These are phyloP conservation scores for Ochropleura leucogaster DNA, from an alignment of 2,888 invertebrate species.

Conservation along the genomic window DNA sequence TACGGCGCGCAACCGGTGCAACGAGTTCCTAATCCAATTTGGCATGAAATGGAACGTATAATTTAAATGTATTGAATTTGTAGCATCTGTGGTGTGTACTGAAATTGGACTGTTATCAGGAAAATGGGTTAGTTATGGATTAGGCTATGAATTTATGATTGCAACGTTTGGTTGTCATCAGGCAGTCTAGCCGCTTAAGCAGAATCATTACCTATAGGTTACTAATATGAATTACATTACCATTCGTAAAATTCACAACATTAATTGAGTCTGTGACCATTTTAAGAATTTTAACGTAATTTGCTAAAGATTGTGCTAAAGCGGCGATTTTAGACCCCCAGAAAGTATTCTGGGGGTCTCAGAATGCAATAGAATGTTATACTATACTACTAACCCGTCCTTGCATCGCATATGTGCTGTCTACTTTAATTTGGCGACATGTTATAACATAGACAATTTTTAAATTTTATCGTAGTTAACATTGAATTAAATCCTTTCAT, in stretches of 20 bases:
- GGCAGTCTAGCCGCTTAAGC: too few relatives aligned
- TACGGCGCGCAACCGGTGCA: constrained; percentile 18
- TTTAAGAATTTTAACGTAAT: too few relatives aligned
- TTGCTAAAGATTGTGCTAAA: too few relatives aligned
- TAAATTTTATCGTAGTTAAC: neutral
- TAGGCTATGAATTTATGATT: neutral
- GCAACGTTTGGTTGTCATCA: neutral
- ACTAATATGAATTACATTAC: too few relatives aligned
- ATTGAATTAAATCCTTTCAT: neutral
- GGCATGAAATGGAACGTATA: constrained; percentile 26
- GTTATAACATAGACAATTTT: neutral
- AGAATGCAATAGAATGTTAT: neutral
- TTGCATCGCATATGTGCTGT: neutral
- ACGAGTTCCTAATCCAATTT: constrained; percentile 34
- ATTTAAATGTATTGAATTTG: constrained; percentile 26
- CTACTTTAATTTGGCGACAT: neutral
- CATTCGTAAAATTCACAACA: too few relatives aligned
- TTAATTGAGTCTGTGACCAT: too few relatives aligned
- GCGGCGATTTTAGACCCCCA: neutral
- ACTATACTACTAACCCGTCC: neutral
- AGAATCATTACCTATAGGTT: too few relatives aligned
- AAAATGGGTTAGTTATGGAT: neutral
- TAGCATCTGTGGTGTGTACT: neutral
- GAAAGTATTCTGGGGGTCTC: too few relatives aligned
- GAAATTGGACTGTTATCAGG: neutral